A percentile compares a stretch with the other conserved stretches of the same genome.
phyloP scores from a whole-genome alignment of 1,140 invertebrate genomes.

The Metaphire vulgaris region DNA sequence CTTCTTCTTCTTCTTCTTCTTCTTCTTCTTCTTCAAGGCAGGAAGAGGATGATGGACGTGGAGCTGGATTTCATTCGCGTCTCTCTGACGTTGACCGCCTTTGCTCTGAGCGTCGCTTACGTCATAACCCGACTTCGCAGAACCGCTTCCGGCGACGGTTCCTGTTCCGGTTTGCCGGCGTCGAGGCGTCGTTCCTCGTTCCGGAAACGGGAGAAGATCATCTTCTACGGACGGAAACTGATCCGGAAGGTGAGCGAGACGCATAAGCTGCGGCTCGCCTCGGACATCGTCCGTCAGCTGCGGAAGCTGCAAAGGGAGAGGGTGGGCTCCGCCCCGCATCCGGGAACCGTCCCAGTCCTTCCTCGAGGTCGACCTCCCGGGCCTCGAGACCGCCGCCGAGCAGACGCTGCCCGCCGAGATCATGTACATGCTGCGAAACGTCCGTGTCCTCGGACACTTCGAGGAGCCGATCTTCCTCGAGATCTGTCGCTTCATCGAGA shows the following conservation, averaged over 20 bases:
- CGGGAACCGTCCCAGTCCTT: neutral
- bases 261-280: neutral
- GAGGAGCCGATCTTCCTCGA: slow-evolving; percentile 92
- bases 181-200: neutral
- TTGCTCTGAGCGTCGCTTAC: too few species aligned
- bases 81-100: too few species aligned
- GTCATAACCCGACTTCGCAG: too few species aligned
- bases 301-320: neutral
- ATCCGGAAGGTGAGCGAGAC: neutral
- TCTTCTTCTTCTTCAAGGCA: too few species aligned
- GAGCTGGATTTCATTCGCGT: too few species aligned
- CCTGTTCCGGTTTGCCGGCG: too few species aligned
- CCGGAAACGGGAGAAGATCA: neutral
- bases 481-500: slow-evolving; percentile 89
- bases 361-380: neutral
- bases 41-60: too few species aligned
- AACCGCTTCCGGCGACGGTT: too few species aligned
- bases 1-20: too few species aligned
- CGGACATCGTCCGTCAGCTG: neutral
- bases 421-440: slow-evolving; percentile 88
- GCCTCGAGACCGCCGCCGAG: slow-evolving; percentile 41
- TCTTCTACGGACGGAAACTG: neutral
- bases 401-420: slow-evolving; percentile 85
- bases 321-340: neutral
- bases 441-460: slow-evolving; percentile 93